These are phyloP conservation scores for Peromyscus californicus DNA, from an alignment of 2,113 vertebrate species.

Conservation along the genomic window DNA sequence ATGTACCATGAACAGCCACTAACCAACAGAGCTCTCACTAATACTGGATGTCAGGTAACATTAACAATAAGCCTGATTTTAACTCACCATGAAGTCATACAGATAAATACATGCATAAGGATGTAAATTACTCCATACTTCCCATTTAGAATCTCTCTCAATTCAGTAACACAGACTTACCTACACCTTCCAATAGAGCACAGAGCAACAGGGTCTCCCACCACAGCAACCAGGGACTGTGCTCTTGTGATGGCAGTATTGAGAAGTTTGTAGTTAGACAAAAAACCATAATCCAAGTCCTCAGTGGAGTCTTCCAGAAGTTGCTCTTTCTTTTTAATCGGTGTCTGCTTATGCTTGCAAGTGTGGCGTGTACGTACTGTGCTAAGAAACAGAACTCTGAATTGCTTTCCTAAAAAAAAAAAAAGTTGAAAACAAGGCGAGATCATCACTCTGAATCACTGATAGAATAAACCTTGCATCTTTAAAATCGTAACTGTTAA, in stretches of 20 bases:
- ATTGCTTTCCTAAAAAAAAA: constrained; percentile 94
- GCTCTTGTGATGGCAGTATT: constrained; percentile 99
- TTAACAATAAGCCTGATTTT: constrained; percentile 33
- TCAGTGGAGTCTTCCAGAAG: constrained; percentile 98
- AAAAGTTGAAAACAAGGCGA: constrained; percentile 54
- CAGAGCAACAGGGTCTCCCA: constrained; percentile 98
- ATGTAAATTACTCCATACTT: constrained; percentile 53
- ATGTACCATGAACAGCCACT: neutral
- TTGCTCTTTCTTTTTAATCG: constrained; percentile 99
- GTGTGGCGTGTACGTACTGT: constrained; percentile 98
- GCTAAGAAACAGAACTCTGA: constrained; percentile 98
- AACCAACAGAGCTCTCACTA: constrained; percentile 1
- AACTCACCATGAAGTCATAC: neutral
- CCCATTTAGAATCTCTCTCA: neutral
- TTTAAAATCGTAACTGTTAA: constrained; percentile 41
- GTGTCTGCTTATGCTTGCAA: constrained; percentile 99
- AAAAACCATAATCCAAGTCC: constrained; percentile 98
- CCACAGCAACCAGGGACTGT: constrained; percentile 98
- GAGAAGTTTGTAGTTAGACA: constrained; percentile 99
- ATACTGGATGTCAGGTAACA: neutral
- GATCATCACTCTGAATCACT: constrained; percentile 65
- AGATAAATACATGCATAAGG: neutral
- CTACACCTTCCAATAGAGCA: constrained; percentile 99
- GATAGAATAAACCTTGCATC: constrained; percentile 39
- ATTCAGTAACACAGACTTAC: constrained; percentile 86